Evolutionary conservation across 2,888 invertebrate species (phyloP).

Genomic region (Tortrix viridana): DNA sequence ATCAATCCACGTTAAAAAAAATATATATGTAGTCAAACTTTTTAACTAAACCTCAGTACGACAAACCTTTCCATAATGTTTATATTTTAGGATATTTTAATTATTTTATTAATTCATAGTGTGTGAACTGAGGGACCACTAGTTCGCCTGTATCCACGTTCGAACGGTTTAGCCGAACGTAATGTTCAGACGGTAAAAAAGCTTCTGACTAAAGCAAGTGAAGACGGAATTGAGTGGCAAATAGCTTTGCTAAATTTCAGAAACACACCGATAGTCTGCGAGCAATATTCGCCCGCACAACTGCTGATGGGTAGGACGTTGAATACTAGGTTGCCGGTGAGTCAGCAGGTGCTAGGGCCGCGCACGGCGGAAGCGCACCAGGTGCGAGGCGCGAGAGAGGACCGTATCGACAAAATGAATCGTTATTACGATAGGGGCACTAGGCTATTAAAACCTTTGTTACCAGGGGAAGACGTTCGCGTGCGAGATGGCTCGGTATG

Average conservation of each 20-base stretch:
- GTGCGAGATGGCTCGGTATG: constrained; percentile 6
- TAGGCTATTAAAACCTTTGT: neutral
- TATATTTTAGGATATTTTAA: no score
- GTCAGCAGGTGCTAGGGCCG: neutral
- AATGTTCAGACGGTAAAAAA: constrained; percentile 20
- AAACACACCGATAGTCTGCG: no score
- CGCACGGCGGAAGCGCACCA: neutral
- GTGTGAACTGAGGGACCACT: no score
- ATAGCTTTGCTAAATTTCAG: constrained; percentile 24
- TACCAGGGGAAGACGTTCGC: constrained; percentile 3
- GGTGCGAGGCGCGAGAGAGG: neutral
- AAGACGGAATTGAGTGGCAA: constrained; percentile 24
- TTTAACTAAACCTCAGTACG: no score
- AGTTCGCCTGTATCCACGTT: constrained; percentile 34
- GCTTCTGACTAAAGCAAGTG: constrained; percentile 23
- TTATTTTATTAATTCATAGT: no score
- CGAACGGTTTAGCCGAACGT: constrained; percentile 26
- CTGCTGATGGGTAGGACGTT: no score
- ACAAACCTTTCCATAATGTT: no score
- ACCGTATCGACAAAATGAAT: constrained; percentile 12
- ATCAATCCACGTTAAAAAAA: no score
- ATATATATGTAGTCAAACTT: no score
- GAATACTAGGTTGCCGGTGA: no score
- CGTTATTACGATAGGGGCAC: constrained; percentile 1
- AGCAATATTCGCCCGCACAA: no score